phyloP scores from a whole-genome alignment of 92 coral and sea anemone species.

The Umimayanthus kanabou region DNA sequence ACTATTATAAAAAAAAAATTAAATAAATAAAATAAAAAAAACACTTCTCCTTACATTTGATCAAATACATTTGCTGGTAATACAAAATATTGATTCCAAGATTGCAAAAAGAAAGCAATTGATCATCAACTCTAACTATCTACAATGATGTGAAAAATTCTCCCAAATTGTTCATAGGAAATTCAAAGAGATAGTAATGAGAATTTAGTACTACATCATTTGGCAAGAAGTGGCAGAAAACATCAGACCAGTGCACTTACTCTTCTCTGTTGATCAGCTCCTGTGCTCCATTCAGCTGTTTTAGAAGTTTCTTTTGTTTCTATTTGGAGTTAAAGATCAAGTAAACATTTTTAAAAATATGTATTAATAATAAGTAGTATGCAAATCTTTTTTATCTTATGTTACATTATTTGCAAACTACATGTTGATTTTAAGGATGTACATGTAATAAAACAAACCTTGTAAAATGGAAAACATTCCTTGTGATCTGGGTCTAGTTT shows the following conservation, averaged over 20 bases:
- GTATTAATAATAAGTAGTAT: background rate
- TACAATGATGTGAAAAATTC: background rate
- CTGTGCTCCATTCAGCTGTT: conserved; percentile 82
- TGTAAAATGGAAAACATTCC: conserved; percentile 94
- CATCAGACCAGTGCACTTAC: conserved; percentile 52
- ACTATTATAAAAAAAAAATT: too few relatives aligned
- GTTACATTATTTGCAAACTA: background rate
- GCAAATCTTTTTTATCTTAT: background rate
- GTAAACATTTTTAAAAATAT: background rate
- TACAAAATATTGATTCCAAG: too few relatives aligned
- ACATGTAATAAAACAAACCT: conserved; percentile 52
- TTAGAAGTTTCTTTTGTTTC: conserved; percentile 94
- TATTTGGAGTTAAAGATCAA: conserved; percentile 16
- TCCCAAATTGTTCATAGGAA: too few relatives aligned
- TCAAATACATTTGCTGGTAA: too few relatives aligned
- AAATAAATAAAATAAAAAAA: too few relatives aligned
- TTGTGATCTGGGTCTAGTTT: conserved; percentile 99
- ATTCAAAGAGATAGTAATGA: too few relatives aligned
- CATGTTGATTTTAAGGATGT: background rate
- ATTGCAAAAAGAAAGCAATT: too few relatives aligned
- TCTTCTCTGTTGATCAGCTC: conserved; percentile 83
- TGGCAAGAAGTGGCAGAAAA: too few relatives aligned
- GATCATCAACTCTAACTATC: too few relatives aligned
- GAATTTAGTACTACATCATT: too few relatives aligned
- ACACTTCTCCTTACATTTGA: too few relatives aligned